Base-by-base conservation (phyloP, 2,888 invertebrate species). In the Phyllotreta striolata region DNA sequence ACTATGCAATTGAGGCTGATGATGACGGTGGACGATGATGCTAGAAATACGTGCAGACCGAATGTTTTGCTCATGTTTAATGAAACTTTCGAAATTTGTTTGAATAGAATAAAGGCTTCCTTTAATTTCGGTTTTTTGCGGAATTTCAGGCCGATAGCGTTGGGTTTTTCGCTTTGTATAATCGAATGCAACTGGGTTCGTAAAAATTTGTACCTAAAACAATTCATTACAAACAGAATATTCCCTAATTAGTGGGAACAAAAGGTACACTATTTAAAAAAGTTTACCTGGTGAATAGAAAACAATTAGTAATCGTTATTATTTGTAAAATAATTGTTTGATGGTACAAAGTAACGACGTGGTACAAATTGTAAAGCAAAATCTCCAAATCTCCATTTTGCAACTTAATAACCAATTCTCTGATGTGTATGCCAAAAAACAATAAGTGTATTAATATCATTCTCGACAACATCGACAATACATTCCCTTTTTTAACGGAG, bases 171-270 rank as follows among this genome's bases (percentile, higher is more conserved):
- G 9, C 14, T 51, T 6, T 8, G 12, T 51, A 43, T 37, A 7
- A 35, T 37, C 0, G 14, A 1, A 2, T 51, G 41, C 6, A 59
- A 6, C 8, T 34, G 9, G 14, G 37, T 12, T 24, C 35, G 40
- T 7, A 59, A 12, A 37, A 51, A 59, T 14, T 6, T 37, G 9
- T 59, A 59, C 9, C 59, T 59, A 13, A 14, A 59, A 59, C 38
- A 39, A 47, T 56, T 8, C 39, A 6, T 55, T 8, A 14, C 24
- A 34, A 7, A 41, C 8, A 39, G 39, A 8, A 7, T 39, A 39
- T 7, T 4, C 41, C 10, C 10, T n/a, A 10, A 41, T 9, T n/a
- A 41, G 5, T 9, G n/a, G n/a, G n/a, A 10, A n/a, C 10, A 41
- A 39, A 6, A 39, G 39, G 6, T 7, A 8, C 39, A 39, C 39